Evolutionary conservation across 2,888 invertebrate species (phyloP).

Genomic region (Lissonota sp.): DNA sequence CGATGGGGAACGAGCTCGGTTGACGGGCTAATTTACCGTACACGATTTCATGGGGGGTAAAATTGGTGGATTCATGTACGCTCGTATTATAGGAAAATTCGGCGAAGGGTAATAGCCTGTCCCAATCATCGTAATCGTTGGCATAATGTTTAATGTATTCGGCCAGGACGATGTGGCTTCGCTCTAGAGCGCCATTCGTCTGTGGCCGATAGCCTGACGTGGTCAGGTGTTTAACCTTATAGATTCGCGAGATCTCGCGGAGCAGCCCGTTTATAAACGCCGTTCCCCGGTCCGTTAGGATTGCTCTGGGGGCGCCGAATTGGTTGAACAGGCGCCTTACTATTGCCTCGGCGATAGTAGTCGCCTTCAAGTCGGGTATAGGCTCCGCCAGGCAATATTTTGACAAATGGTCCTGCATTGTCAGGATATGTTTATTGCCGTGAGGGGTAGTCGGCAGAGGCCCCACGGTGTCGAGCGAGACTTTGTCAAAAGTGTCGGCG

Average conservation of each 20-base stretch:
- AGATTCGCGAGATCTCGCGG: slow-evolving; percentile 24
- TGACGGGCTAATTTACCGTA: neutral
- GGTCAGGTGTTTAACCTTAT: slow-evolving; percentile 39
- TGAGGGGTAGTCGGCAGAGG: too few species aligned
- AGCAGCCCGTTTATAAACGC: slow-evolving; percentile 39
- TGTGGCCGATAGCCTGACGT: slow-evolving; percentile 54
- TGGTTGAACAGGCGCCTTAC: slow-evolving; percentile 21
- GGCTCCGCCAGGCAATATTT: too few species aligned
- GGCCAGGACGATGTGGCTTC: slow-evolving; percentile 41
- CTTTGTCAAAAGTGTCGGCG: neutral
- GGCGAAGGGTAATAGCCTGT: slow-evolving; percentile 45
- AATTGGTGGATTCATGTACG: slow-evolving; percentile 52
- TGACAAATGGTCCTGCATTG: too few species aligned
- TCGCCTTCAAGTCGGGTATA: too few species aligned
- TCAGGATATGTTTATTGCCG: too few species aligned
- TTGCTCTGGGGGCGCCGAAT: slow-evolving; percentile 32
- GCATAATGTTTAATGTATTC: slow-evolving; percentile 57
- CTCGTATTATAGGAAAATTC: slow-evolving; percentile 53
- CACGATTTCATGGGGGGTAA: neutral
- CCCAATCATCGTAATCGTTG: slow-evolving; percentile 53
- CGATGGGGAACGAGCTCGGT: too few species aligned
- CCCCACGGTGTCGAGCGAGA: too few species aligned
- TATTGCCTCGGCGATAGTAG: slow-evolving; percentile 37
- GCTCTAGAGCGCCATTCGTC: slow-evolving; percentile 44
- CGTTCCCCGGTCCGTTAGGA: slow-evolving; percentile 35